A percentile compares a stretch with the other conserved stretches of the same genome.
Conservation (phyloP, 2,113 vertebrate species). For the Picathartes gymnocephalus region DNA sequence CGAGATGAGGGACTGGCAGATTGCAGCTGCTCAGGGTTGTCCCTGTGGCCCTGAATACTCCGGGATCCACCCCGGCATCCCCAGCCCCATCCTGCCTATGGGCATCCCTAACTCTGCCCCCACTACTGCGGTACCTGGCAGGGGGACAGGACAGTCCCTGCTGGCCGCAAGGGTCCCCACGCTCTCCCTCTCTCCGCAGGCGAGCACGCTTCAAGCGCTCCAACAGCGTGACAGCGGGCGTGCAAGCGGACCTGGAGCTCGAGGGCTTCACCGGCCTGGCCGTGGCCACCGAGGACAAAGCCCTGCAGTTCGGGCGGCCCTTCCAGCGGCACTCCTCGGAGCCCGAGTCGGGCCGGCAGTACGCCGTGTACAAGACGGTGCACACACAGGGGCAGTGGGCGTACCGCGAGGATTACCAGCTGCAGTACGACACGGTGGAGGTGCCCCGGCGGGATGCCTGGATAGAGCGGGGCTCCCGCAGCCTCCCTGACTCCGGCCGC, state of each 20-base stretch:
- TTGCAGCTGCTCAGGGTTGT: neutral
- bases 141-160: neutral
- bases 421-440: slow-evolving; percentile 84
- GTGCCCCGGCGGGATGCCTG: slow-evolving; percentile 80
- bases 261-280: slow-evolving; percentile 86
- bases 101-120: neutral
- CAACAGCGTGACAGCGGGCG: slow-evolving; percentile 95
- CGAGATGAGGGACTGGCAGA: neutral
- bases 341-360: slow-evolving; percentile 85
- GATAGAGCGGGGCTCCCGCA: slow-evolving; percentile 89
- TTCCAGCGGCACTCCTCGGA: slow-evolving; percentile 96
- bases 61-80: rapidly evolving
- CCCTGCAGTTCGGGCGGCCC: slow-evolving; percentile 93
- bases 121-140: rapidly evolving
- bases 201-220: slow-evolving; percentile 95
- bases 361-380: slow-evolving; percentile 92
- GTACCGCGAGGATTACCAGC: slow-evolving; percentile 92
- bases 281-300: slow-evolving; percentile 93
- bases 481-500: slow-evolving; percentile 91
- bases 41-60: neutral
- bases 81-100: neutral
- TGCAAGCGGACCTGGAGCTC: slow-evolving; percentile 95
- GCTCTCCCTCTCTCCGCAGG: slow-evolving; percentile 54
- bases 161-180: rapidly evolving
- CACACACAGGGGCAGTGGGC: slow-evolving; percentile 98